phyloP scores from a whole-genome alignment of 35 echinoderm and acorn worm species.

The Ophioderma brevispina region DNA sequence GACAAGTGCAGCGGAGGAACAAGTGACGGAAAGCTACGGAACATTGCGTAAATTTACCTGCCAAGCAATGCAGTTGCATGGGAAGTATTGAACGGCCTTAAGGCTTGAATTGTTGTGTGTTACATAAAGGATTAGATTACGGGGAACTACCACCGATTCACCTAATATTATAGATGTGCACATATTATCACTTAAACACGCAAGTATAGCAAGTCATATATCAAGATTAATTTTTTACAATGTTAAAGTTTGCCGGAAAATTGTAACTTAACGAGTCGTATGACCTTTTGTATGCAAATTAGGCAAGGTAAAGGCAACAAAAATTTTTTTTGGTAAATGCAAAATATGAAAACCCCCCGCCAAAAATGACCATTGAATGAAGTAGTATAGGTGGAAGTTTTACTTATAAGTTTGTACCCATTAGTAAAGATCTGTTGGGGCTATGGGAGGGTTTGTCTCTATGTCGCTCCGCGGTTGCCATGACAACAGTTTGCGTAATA shows the following conservation, averaged over 20 bases:
- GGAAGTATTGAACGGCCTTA: too few species aligned
- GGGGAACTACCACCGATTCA: background rate
- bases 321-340: background rate
- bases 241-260: background rate
- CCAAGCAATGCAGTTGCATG: too few species aligned
- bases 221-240: background rate
- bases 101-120: too few species aligned
- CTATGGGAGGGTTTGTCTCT: slow-evolving; percentile 3
- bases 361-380: background rate
- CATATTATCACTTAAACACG: background rate
- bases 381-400: background rate
- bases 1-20: too few species aligned
- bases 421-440: background rate
- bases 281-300: background rate
- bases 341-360: background rate
- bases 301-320: background rate
- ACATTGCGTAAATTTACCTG: too few species aligned
- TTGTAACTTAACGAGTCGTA: background rate
- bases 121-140: too few species aligned
- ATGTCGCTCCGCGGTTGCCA: background rate
- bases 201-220: background rate
- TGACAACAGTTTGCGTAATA: background rate
- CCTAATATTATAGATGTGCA: background rate
- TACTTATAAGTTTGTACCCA: background rate
- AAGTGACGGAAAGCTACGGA: too few species aligned